Evolutionary conservation across 2,113 vertebrate genomes (phyloP), one percentile per base, ranked within the genome.

Genomic region (Beaufortia kweichowensis): DNA sequence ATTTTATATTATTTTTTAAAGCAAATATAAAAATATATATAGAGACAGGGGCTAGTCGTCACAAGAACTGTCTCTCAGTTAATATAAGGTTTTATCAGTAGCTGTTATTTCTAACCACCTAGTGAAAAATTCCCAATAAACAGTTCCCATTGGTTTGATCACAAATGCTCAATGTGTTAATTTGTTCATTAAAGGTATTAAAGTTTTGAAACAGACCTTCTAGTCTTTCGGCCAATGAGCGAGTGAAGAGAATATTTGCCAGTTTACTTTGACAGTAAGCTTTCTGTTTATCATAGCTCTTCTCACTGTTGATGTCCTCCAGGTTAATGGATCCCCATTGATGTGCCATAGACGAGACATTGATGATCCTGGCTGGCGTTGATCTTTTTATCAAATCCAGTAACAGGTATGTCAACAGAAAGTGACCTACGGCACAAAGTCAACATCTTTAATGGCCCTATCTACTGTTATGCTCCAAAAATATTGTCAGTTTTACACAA

Each of bases 241-340:
- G 89, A n/a, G 87, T 90, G 82, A 90, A 93, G 35, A 94, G 87
- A 75, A 94, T 10, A 5, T 94, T 94, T 35, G 93, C 92, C 0
- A 94, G 90, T 74, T 94, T 94, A 87, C 93, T 94, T 86, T 94
- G 93, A 2, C 86, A 57, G 55, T 94, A 94, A 5, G 91, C 91
- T 29, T 55, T 78, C 1, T 9, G 53, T 75, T 91, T 85, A 81
- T 89, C 31, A 46, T 94, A 94, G 14, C 74, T 78, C 82, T 91
- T 91, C 87, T 94, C 92, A 17, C 92, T 93, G 85, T 94, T 93
- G 50, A 93, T 83, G 87, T 94, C 93, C 0, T 94, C 90, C 69
- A 94, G 84, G 2, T 89, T 89, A 56, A 94, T 92, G 79, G 79
- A 70, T 43, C 91, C 86, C 88, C 86, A 92, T 19, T 69, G 33